Evolutionary conservation across 2,113 vertebrate species (phyloP).

Genomic region (Calyptommatus sinebrachiatus): DNA sequence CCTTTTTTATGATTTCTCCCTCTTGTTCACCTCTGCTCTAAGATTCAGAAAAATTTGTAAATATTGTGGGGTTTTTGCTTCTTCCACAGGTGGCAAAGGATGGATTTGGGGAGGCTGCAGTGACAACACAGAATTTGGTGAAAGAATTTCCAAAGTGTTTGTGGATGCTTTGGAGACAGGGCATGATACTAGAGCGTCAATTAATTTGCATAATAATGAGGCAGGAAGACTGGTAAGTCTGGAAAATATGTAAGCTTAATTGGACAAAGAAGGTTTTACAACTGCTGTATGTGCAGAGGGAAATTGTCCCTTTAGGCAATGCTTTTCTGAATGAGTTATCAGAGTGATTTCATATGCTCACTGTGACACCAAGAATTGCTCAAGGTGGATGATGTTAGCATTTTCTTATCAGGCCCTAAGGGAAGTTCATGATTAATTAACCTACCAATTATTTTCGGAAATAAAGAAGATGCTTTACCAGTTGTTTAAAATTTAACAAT

Average conservation of each 20-base stretch:
- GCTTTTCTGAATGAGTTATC: fast-evolving
- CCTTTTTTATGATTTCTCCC: neutral
- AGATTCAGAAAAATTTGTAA: neutral
- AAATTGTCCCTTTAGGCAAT: constrained; percentile 1
- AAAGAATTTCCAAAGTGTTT: constrained; percentile 91
- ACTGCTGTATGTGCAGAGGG: neutral
- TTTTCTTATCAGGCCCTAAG: neutral
- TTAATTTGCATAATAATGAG: constrained; percentile 96
- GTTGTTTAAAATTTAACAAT: neutral
- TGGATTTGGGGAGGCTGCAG: constrained; percentile 99
- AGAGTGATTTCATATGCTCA: neutral
- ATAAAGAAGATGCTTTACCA: neutral
- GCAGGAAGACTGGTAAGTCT: constrained; percentile 86
- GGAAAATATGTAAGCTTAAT: neutral
- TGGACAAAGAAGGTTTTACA: constrained; percentile 22
- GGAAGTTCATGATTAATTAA: neutral
- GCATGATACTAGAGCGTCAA: constrained; percentile 86
- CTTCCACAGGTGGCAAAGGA: constrained; percentile 82
- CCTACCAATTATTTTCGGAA: constrained; percentile 1
- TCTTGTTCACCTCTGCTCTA: neutral
- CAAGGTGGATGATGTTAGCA: neutral
- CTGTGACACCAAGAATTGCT: neutral
- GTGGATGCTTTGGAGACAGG: constrained; percentile 92
- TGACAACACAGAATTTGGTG: constrained; percentile 92
- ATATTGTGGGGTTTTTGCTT: fast-evolving